Percentiles rank a stretch among this genome's conserved stretches.
phyloP scores from a whole-genome alignment of 2,797 vertebrate species.

The Melanotaenia parkinsoni region DNA sequence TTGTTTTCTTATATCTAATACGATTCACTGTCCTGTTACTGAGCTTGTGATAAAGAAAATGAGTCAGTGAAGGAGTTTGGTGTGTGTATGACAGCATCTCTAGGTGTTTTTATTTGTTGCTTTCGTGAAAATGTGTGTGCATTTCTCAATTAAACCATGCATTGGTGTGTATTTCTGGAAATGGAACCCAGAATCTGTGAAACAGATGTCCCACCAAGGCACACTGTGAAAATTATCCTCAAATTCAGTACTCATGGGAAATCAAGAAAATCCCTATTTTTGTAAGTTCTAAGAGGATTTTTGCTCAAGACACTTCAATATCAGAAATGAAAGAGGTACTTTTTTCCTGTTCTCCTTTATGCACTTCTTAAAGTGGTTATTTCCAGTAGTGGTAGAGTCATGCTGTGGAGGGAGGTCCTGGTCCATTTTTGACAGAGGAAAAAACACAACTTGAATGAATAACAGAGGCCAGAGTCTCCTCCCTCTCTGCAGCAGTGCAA shows the following conservation, averaged over 20 bases:
- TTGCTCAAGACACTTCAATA: slow-evolving; percentile 69
- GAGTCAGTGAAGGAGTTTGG: slow-evolving; percentile 27
- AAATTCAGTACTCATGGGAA: slow-evolving; percentile 61
- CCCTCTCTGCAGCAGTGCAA: slow-evolving; percentile 40
- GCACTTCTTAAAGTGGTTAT: slow-evolving; percentile 47
- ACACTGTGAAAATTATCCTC: slow-evolving; percentile 67
- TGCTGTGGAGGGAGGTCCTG: slow-evolving; percentile 68
- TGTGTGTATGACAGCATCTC: slow-evolving; percentile 17
- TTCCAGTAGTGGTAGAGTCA: slow-evolving; percentile 50
- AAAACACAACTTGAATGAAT: slow-evolving; percentile 66
- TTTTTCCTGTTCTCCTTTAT: slow-evolving; percentile 58
- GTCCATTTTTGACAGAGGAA: slow-evolving; percentile 65
- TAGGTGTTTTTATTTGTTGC: slow-evolving; percentile 11
- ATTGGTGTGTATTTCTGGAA: slow-evolving; percentile 48
- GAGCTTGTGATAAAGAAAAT: slow-evolving; percentile 43
- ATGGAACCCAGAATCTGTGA: slow-evolving; percentile 36
- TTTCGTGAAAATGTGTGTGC: slow-evolving; percentile 27
- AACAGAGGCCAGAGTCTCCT: slow-evolving; percentile 52
- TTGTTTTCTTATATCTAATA: slow-evolving; percentile 69
- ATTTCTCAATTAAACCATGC: slow-evolving; percentile 31
- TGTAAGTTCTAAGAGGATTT: slow-evolving; percentile 58
- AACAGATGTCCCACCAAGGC: slow-evolving; percentile 32
- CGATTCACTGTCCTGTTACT: slow-evolving; percentile 59
- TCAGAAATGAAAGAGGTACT: slow-evolving; percentile 56
- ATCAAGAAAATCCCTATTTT: slow-evolving; percentile 50